A percentile compares a stretch with the other conserved stretches of the same genome.
These are phyloP conservation scores for Trichomalopsis sarcophagae DNA, from an alignment of 1,140 invertebrate genomes.

Conservation along the genomic window DNA sequence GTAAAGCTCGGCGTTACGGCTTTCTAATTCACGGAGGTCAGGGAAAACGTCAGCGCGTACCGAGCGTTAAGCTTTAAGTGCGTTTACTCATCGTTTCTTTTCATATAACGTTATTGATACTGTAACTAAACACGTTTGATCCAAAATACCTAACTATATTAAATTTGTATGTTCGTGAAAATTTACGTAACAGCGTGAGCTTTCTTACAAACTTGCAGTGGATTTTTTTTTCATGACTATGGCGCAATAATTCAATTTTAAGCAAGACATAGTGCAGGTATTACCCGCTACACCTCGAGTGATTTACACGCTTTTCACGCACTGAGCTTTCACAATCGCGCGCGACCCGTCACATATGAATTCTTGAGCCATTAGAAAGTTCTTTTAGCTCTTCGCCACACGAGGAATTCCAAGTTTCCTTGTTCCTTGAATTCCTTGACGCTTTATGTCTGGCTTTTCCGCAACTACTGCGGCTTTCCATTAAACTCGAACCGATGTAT, in stretches of 20 bases:
- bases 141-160: too few relatives aligned
- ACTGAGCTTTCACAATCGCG: conserved; percentile 16
- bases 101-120: too few relatives aligned
- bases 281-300: background rate
- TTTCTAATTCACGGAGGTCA: too few relatives aligned
- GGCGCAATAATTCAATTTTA: conserved; percentile 41
- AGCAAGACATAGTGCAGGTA: conserved; percentile 35
- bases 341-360: background rate
- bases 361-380: conserved; percentile 43
- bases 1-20: too few relatives aligned
- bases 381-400: conserved; percentile 2
- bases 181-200: too few relatives aligned
- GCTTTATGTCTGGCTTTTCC: conserved; percentile 13
- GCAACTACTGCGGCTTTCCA: conserved; percentile 37
- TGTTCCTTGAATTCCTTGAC: conserved; percentile 41
- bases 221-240: too few relatives aligned
- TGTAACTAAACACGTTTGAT: too few relatives aligned
- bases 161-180: too few relatives aligned
- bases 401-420: conserved; percentile 39
- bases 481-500: conserved; percentile 50
- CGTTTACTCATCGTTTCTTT: too few relatives aligned
- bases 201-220: too few relatives aligned
- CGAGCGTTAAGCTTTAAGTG: too few relatives aligned
- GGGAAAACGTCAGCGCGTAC: too few relatives aligned
- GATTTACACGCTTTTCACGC: conserved; percentile 43